A percentile compares a stretch with the other conserved stretches of the same genome.
phyloP scores from a whole-genome alignment of 2,888 invertebrate genomes.

The Thalpophila matura region DNA sequence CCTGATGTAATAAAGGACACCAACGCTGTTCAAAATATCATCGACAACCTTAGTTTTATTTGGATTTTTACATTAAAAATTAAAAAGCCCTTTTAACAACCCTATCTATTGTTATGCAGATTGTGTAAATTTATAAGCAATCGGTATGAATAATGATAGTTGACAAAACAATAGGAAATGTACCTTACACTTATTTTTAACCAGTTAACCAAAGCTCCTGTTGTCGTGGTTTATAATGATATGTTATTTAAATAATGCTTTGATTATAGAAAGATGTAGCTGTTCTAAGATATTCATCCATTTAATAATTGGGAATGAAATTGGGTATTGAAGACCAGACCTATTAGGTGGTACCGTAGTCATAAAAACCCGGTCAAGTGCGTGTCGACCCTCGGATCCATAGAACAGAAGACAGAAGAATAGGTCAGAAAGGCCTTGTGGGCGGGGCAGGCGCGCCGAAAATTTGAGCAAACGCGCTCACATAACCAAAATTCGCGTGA shows the following conservation, averaged over 20 bases:
- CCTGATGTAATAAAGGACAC: no score
- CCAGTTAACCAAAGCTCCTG: constrained; percentile 2
- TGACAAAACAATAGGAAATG: constrained; percentile 50
- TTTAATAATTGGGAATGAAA: neutral
- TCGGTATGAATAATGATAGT: constrained; percentile 51
- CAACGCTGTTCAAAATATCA: neutral
- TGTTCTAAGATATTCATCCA: neutral
- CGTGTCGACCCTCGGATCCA: no score
- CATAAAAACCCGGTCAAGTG: no score
- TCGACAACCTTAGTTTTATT: neutral
- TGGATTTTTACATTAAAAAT: neutral
- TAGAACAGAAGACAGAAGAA: no score
- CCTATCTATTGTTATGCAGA: constrained; percentile 54
- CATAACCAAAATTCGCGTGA: no score
- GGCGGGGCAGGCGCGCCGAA: no score
- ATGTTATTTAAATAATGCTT: constrained; percentile 2
- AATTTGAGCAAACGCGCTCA: no score
- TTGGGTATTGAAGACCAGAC: neutral
- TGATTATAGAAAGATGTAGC: neutral
- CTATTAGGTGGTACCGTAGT: no score
- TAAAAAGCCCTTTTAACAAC: constrained; percentile 26
- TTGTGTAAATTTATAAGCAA: constrained; percentile 56
- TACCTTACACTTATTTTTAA: constrained; percentile 15
- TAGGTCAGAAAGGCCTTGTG: no score
- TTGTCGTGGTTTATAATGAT: constrained; percentile 2